Conservation (phyloP, 2,888 invertebrate species). For the Aphrophora alni region DNA sequence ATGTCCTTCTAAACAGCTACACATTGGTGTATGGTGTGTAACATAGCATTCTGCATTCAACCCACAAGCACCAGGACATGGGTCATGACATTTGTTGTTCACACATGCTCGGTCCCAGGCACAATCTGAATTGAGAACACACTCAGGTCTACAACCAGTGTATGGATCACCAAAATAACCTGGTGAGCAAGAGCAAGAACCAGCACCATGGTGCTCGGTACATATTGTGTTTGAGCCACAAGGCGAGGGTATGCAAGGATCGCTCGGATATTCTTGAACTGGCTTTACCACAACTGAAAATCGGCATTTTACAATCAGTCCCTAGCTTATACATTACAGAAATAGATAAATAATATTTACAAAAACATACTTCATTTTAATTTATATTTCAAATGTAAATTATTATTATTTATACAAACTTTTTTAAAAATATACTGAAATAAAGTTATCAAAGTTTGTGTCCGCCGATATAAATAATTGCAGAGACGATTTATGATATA, state of each 20-base stretch:
- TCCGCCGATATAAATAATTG: no score
- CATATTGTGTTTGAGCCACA: slow-evolving; percentile 83
- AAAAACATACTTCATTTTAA: no score
- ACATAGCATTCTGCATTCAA: slow-evolving; percentile 82
- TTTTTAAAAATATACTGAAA: no score
- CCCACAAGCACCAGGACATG: slow-evolving; percentile 81
- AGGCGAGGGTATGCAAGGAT: slow-evolving; percentile 79
- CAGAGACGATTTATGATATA: no score
- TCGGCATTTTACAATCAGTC: background rate
- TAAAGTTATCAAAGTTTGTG: no score
- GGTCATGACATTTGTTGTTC: slow-evolving; percentile 78
- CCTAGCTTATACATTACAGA: no score
- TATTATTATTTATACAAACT: no score
- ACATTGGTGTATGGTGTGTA: slow-evolving; percentile 81
- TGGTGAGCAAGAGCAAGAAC: slow-evolving; percentile 76
- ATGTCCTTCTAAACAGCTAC: slow-evolving; percentile 74
- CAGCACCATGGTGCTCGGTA: slow-evolving; percentile 73
- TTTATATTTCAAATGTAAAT: no score
- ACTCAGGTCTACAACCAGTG: slow-evolving; percentile 78
- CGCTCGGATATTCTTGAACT: slow-evolving; percentile 49
- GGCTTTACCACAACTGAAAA: background rate
- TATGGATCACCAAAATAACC: slow-evolving; percentile 81
- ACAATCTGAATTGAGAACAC: slow-evolving; percentile 75
- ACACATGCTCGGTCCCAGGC: slow-evolving; percentile 71
- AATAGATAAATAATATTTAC: no score